Percentiles rank a stretch among this genome's conserved stretches.
Evolutionary conservation across 2,797 vertebrate species (phyloP).

Genomic region (Cichlasoma orientale): DNA sequence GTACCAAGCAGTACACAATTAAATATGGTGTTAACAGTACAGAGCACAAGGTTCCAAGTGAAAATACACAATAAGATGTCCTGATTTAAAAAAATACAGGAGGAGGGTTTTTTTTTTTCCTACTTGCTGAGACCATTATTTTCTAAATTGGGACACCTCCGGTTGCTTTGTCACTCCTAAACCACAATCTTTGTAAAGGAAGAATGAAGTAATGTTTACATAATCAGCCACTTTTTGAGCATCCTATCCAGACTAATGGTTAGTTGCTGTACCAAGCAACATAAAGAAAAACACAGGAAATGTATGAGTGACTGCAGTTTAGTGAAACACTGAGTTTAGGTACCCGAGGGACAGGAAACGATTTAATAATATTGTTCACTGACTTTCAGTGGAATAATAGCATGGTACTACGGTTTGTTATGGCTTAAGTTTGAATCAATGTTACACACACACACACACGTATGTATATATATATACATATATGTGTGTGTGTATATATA

Average conservation of each 20-base stretch:
- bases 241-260: not conserved
- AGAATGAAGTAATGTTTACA: not conserved
- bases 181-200: not conserved
- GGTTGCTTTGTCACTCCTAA: not conserved
- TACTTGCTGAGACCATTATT: not conserved
- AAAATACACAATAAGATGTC: not conserved
- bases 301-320: not conserved
- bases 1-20: not conserved
- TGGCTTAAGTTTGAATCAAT: not conserved
- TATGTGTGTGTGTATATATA: not conserved
- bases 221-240: not conserved
- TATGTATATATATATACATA: too few relatives aligned
- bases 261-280: not conserved
- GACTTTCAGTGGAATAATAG: not conserved
- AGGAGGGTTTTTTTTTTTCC: too few relatives aligned
- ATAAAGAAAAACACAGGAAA: not conserved
- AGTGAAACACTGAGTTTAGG: too few relatives aligned
- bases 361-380: not conserved
- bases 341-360: not conserved
- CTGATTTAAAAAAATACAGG: not conserved
- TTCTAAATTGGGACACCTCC: not conserved
- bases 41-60: not conserved
- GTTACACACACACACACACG: not conserved
- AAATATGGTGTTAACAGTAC: not conserved
- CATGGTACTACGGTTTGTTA: not conserved